These are phyloP conservation scores for Teleogryllus occipitalis DNA, from an alignment of 1,140 invertebrate species.

Conservation along the genomic window DNA sequence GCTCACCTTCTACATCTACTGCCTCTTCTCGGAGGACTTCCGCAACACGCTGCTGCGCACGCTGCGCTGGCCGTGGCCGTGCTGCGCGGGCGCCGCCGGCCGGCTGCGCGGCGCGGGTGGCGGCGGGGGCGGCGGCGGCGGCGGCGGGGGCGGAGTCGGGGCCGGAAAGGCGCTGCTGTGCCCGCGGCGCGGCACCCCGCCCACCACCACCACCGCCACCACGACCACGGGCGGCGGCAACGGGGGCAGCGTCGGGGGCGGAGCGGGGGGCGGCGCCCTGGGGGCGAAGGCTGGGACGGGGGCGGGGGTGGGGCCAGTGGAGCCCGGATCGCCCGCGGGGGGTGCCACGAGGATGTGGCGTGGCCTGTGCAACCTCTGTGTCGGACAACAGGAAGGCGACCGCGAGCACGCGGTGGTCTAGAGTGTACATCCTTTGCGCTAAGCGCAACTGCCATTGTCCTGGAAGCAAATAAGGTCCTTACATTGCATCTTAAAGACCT, in stretches of 20 bases:
- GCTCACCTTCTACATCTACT: conserved; percentile 72
- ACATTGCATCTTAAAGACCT: no score
- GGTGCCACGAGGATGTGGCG: neutral
- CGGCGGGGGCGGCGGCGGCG: conserved; percentile 17
- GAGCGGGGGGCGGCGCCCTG: neutral
- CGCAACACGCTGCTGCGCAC: conserved; percentile 58
- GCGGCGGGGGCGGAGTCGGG: conserved; percentile 26
- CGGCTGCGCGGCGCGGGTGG: conserved; percentile 35
- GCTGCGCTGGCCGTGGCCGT: conserved; percentile 45
- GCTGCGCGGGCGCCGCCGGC: conserved; percentile 38
- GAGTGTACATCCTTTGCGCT: no score
- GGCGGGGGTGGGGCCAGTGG: neutral
- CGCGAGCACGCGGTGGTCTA: no score
- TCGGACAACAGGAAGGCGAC: no score
- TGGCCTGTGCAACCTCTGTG: no score
- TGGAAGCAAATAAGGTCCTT: no score
- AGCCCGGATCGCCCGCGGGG: neutral
- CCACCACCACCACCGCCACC: neutral
- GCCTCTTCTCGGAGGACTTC: conserved; percentile 66
- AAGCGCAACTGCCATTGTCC: no score
- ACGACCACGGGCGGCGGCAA: neutral
- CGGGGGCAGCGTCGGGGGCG: neutral
- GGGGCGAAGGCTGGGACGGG: neutral
- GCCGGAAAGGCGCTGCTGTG: neutral
- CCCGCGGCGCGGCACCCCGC: neutral